Base-by-base conservation (phyloP, 92 coral and sea anemone genomes). In the Zoanthus sansibaricus region DNA sequence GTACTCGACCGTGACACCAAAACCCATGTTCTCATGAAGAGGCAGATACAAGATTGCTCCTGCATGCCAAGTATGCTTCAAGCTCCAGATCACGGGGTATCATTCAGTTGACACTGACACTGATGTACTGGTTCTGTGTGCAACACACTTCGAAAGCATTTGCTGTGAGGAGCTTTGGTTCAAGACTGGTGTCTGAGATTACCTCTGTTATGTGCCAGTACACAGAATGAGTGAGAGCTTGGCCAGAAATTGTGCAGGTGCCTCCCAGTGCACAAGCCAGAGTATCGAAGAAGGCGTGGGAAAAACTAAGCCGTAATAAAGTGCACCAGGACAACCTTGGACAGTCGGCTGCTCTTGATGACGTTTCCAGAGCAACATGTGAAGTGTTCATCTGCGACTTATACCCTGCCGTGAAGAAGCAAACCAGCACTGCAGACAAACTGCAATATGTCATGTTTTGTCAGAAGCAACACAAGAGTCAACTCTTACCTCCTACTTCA, bases 351-450 rank as follows among this genome's bases (percentile, higher is more conserved):
- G 30, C 83, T 52, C 82, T 87, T 69, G 42, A 37, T 25, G 89
- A 78, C 2, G 72, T 44, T 13, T 72, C 72, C 48, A 49, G 70
- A 32, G 77, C 68, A 21, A 89, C 82, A 33, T 73, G 78, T 58
- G 93, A 93, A 55, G 67, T 78, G 15, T 93, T 88, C 73, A n/a
- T 88, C 15, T 90, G 95, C 37, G 82, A 71, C 59, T 75, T 92
- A 9, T 90, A 93, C 77, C 88, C 90, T 2, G 13, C 62, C 62
- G 61, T 78, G 2, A 84, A 47, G 82, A 71, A 21, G 78, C 88
- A 21, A 7, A 48, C 83, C 46, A 3, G 44, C 51, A 92, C 85
- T 11, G 74, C 85, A 6, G 89, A 90, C 83, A 88, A 90, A 42
- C 76, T 84, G 5, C 49, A 89, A 42, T 92, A 92, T 72, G 42